Base-by-base conservation (phyloP, 2,113 vertebrate genomes). In the Australoheros scitulus region DNA sequence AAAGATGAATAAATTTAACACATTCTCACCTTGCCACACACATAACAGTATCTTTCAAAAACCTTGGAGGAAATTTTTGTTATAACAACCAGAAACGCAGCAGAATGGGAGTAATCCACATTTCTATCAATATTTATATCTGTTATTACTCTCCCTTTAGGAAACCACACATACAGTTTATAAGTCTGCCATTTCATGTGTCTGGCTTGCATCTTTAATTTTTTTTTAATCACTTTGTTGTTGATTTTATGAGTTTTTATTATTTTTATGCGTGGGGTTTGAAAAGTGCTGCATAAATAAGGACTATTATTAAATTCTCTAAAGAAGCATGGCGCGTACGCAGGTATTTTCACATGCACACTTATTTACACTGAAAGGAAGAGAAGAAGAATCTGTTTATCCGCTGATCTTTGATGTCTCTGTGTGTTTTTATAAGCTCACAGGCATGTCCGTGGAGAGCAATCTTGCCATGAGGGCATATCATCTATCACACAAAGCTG, bases 401-500 rank as follows among this genome's bases (percentile, higher is more conserved):
- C 61, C 55, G 81, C 6, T 7, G 34, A 70, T 86, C 87, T 92
- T 91, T 92, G 88, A 92, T 84, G 91, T 83, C 3, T 68, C 29
- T 84, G 82, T 87, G 81, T 93, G 86, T 92, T 90, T 93, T 88
- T 65, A 76, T 61, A 91, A 84, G 89, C 90, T 87, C 43, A 68
- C 81, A 92, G 68, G 87, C 91, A 91, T 92, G 83, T 91, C 90
- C 74, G 1, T 87, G 52, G 86, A 92, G 87, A 85, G 68, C 84
- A 84, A 81, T 77, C 29, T 68, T 78, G 77, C 85, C 72, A 92
- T 93, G 83, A 91, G 91, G 94, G 93, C 93, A 80, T 92, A 93
- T 94, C 92, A 86, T 72, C 82, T 92, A 87, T 94, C 91, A 87
- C 61, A 79, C 80, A 34, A 17, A 90, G 80, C 70, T 22, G 61